Percentiles rank a stretch among this genome's conserved stretches.
These are phyloP conservation scores for Physocephala rufipes DNA, from an alignment of 2,888 invertebrate genomes.

Conservation along the genomic window DNA sequence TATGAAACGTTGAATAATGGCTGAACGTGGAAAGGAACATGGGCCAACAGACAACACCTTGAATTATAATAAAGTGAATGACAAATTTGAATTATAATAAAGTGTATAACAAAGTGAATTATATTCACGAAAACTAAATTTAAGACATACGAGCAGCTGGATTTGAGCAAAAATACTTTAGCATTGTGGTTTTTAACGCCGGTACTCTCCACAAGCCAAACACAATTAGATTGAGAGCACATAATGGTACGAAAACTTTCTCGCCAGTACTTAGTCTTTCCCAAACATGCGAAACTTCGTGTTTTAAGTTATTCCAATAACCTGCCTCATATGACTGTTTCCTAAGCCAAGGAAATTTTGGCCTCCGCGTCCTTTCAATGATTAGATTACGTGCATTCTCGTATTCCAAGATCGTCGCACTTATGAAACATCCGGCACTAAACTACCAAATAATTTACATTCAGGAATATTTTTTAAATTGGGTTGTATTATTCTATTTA, in stretches of 20 bases:
- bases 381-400: constrained; percentile 69
- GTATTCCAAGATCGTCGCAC: constrained; percentile 89
- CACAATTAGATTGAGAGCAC: constrained; percentile 79
- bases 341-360: constrained; percentile 54
- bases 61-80: constrained; percentile 48
- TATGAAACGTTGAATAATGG: constrained; percentile 86
- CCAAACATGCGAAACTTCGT: constrained; percentile 70
- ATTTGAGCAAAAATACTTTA: constrained; percentile 85
- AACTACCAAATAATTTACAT: constrained; percentile 67
- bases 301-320: constrained; percentile 52
- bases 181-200: constrained; percentile 76
- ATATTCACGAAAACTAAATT: constrained; percentile 4
- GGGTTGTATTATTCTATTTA: constrained; percentile 48
- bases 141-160: constrained; percentile 76
- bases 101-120: background rate
- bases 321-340: constrained; percentile 45
- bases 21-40: constrained; percentile 96
- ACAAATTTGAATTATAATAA: background rate
- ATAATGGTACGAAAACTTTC: constrained; percentile 82
- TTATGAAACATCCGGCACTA: constrained; percentile 73
- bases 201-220: constrained; percentile 86
- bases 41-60: constrained; percentile 81
- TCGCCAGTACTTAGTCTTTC: constrained; percentile 76
- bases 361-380: constrained; percentile 65
- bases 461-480: no score